Percentiles rank a stretch among this genome's conserved stretches.
These are phyloP conservation scores for Xyliphius kryptos DNA, from an alignment of 2,113 vertebrate species.

Conservation along the genomic window DNA sequence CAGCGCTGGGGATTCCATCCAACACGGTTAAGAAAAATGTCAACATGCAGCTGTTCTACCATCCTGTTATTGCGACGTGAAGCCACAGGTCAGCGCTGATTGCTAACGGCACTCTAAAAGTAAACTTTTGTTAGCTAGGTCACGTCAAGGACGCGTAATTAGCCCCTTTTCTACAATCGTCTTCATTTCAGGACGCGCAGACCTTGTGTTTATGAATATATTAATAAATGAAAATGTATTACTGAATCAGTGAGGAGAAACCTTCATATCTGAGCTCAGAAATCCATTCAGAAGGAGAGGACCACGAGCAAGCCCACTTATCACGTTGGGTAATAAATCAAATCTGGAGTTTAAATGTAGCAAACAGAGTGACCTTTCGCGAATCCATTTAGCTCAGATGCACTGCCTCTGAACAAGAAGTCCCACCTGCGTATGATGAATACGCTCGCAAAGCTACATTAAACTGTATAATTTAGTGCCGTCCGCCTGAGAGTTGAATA, in stretches of 20 bases:
- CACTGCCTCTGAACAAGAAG: conserved; percentile 4
- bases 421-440: conserved; percentile 54
- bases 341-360: conserved; percentile 30
- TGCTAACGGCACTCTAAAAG: too few relatives aligned
- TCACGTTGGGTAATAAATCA: conserved; percentile 8
- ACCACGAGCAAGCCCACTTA: conserved; percentile 28
- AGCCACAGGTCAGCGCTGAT: too few relatives aligned
- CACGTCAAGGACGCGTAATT: too few relatives aligned
- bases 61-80: too few relatives aligned
- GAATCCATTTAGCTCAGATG: conserved; percentile 25
- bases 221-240: background rate
- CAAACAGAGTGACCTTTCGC: conserved; percentile 35
- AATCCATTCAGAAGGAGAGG: conserved; percentile 6
- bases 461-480: conserved; percentile 58
- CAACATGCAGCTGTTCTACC: too few relatives aligned
- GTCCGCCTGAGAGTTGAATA: conserved; percentile 36
- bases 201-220: too few relatives aligned
- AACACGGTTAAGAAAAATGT: too few relatives aligned
- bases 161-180: background rate
- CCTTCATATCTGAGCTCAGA: background rate
- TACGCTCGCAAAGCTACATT: conserved; percentile 56
- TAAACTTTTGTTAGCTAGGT: too few relatives aligned
- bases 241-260: conserved; percentile 10
- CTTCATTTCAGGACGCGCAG: background rate
- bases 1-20: too few relatives aligned